A percentile compares a stretch with the other conserved stretches of the same genome.
phyloP scores from a whole-genome alignment of 2,113 vertebrate species.

The Clupea harengus region DNA sequence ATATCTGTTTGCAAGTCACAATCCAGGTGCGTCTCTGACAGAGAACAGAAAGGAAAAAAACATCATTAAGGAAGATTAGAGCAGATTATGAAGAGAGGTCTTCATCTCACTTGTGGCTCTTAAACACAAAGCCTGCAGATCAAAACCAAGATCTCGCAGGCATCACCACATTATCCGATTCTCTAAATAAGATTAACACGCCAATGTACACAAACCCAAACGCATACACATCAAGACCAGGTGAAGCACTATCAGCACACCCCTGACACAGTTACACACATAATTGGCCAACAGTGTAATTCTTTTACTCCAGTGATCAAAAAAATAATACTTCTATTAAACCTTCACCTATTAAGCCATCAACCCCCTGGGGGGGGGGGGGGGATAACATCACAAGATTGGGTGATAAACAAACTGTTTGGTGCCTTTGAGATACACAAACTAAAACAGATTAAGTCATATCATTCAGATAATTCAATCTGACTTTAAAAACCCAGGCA shows the following conservation, averaged over 20 bases:
- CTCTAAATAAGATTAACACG: conserved; percentile 42
- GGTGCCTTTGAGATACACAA: neutral
- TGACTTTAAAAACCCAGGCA: neutral
- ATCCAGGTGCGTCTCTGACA: conserved; percentile 36
- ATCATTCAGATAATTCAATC: conserved; percentile 4
- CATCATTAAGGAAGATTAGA: conserved; percentile 67
- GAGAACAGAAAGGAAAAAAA: conserved; percentile 24
- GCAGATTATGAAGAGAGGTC: conserved; percentile 54
- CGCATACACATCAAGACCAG: conserved; percentile 33
- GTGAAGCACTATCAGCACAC: conserved; percentile 38
- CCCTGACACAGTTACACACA: neutral
- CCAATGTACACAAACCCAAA: conserved; percentile 34
- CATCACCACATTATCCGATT: conserved; percentile 47
- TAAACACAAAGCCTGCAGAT: conserved; percentile 16
- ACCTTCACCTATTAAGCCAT: neutral
- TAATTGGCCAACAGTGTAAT: neutral
- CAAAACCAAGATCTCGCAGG: conserved; percentile 44
- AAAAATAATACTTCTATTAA: neutral
- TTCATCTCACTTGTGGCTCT: conserved; percentile 36
- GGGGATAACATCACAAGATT: neutral
- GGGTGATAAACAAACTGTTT: neutral
- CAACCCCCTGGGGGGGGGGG: neutral
- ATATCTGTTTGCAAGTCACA: conserved; percentile 50
- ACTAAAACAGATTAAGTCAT: conserved; percentile 4
- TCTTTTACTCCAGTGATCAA: neutral